Conservation (phyloP, 2,113 vertebrate genomes). For the Datnioides undecimradiatus region DNA sequence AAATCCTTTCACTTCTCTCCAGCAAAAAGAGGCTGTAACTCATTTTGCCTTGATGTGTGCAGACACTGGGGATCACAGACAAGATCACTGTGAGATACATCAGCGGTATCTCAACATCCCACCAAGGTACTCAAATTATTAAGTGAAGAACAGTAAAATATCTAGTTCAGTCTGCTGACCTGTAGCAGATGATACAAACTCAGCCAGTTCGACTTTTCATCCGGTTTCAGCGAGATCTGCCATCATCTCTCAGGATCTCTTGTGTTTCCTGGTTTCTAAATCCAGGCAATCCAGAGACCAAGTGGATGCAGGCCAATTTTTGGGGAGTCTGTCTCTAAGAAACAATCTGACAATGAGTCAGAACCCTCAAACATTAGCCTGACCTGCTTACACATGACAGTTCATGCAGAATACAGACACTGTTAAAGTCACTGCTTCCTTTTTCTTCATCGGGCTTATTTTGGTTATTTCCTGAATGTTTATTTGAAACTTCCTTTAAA, state of each 20-base stretch:
- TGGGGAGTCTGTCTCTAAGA: neutral
- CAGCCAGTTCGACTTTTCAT: neutral
- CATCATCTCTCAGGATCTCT: neutral
- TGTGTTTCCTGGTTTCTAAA: neutral
- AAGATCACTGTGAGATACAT: neutral
- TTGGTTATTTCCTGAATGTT: neutral
- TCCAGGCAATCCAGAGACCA: neutral
- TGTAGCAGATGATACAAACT: neutral
- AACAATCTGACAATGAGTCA: neutral
- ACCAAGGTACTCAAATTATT: neutral
- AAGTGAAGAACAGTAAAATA: neutral
- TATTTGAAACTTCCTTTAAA: neutral
- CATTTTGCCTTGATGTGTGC: constrained; percentile 28
- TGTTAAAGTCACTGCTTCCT: neutral
- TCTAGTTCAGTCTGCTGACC: neutral
- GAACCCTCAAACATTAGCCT: neutral
- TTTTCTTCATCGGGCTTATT: neutral
- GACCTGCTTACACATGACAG: neutral
- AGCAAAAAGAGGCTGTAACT: constrained; percentile 19
- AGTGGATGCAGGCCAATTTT: neutral
- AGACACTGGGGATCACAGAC: constrained; percentile 5
- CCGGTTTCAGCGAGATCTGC: neutral
- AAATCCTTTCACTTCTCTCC: constrained; percentile 29
- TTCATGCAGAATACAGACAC: neutral
- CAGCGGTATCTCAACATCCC: neutral